Evolutionary conservation across 2,113 vertebrate genomes (phyloP), one percentile per base, ranked within the genome.

Genomic region (Clupea harengus): DNA sequence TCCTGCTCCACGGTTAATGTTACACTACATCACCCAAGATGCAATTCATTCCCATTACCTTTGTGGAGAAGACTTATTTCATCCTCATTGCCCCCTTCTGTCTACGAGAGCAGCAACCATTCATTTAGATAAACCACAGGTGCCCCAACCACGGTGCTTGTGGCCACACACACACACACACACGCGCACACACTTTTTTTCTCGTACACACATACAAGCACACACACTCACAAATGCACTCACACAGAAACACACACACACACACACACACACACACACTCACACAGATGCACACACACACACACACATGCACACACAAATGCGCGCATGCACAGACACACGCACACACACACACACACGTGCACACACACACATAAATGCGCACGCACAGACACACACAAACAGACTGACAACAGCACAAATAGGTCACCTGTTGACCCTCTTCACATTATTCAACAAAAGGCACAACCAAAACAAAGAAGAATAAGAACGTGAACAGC

Each of bases 11-110:
- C 87, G 39, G 87, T 89, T 89, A 88, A 89, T 85, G 89, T 86
- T 85, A 85, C 89, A 86, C 89, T 91, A 82, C 87, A 92, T 92
- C 91, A 91, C 89, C 85, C 86, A 39, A 8, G 84, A 89, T 85
- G 84, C 91, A 81, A 93, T 92, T 92, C 90, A 91, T 91, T 91
- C 88, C 88, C 92, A 92, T 94, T 94, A 94, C 88, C 87, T 89
- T 86, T 86, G 86, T 45, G 87, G 88, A 85, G 88, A 86, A 83
- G 87, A 88, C 88, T 85, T 84, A 91, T 92, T 92, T 92, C 89
- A 92, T 89, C 86, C 91, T 90, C 86, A 89, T 90, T 85, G 89
- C 83, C 85, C 83, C 32, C 13, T 39, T 22, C 45, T 84, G 87
- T 83, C 83, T 85, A 85, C 83, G 86, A 86, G 52, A 67, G 18